A percentile compares a stretch with the other conserved stretches of the same genome.
Conservation (phyloP, 2,113 vertebrate genomes). For the Microcebus jonahi region DNA sequence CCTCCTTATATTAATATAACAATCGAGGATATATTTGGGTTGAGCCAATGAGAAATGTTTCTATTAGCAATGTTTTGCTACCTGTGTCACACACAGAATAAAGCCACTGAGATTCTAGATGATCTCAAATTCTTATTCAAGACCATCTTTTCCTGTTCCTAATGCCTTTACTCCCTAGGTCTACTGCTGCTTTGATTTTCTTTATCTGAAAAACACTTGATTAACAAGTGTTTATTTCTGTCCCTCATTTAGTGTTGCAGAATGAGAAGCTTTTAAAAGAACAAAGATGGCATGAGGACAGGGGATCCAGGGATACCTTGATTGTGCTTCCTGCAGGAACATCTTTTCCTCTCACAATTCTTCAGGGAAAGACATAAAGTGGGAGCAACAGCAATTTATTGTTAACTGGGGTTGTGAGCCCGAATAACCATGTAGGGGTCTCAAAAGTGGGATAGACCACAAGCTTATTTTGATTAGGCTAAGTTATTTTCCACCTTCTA, state of each 20-base stretch:
- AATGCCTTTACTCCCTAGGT: background rate
- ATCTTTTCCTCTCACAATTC: background rate
- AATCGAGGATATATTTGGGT: background rate
- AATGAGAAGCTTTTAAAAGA: conserved; percentile 16
- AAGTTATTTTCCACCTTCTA: background rate
- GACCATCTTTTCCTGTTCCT: background rate
- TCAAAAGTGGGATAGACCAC: background rate
- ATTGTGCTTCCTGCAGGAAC: background rate
- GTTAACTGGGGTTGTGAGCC: background rate
- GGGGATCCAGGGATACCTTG: background rate
- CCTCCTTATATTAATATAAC: background rate
- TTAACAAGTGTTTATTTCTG: background rate
- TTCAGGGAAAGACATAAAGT: background rate
- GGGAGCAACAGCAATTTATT: background rate
- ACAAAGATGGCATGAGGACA: background rate
- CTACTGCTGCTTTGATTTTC: background rate
- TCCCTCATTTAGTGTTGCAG: background rate
- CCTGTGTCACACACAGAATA: background rate
- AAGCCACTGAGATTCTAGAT: background rate
- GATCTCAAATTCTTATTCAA: conserved; percentile 10
- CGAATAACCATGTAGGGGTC: background rate
- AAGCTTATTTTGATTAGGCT: background rate
- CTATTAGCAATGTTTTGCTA: background rate
- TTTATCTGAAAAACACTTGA: background rate
- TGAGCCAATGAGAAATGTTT: background rate